Evolutionary conservation across 30 jellyfish, hydroid and myxozoan species (phyloP), one percentile per base, ranked within the genome.

Genomic region (Hydractinia symbiolongicarpus): DNA sequence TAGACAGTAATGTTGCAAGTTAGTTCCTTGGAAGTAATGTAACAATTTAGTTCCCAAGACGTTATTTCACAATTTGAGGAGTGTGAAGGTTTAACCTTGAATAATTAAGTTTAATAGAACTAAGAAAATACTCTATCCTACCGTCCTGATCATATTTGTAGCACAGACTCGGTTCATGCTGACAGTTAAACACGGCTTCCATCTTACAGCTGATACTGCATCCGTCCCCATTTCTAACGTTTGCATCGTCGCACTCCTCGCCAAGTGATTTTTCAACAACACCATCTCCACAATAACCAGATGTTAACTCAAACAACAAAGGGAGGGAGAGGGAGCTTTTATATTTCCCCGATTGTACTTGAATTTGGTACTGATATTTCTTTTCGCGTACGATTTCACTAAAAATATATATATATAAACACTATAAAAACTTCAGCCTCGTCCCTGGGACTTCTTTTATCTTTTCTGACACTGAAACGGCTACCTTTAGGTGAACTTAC

Each of bases 221-320:
- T 69, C 99, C 99, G 84, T 93, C 99, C 8, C 95, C 96, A 61
- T 87, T 85, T 19, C 96, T 56, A 6, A 78, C 73, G 75, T 93
- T 93, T 16, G 96, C 96, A 58, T 93, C 99, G 53, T 93, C 99
- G 55, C 99, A 93, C 68, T 93, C 96, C 68, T 93, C 99, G 5
- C 82, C 87, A 54, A 55, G 50, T 53, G 50, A 60, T 13, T 72
- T 55, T 52, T 78, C 88, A n/a, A 93, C 61, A 11, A 84, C 70
- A 9, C 99, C 99, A 72, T 93, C 95, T 40, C 99, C 99, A 76
- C 99, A 93, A 78, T 77, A 93, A 13, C 99, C 99, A 4, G 54
- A 9, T 19, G 53, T 79, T 4, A 91, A 68, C 13, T 66, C 67
- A 55, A 86, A 85, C 61, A 20, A 79, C 70, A 93, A 85, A 20